Base-by-base conservation (phyloP, 2,888 invertebrate species). In the Odontothrips loti region DNA sequence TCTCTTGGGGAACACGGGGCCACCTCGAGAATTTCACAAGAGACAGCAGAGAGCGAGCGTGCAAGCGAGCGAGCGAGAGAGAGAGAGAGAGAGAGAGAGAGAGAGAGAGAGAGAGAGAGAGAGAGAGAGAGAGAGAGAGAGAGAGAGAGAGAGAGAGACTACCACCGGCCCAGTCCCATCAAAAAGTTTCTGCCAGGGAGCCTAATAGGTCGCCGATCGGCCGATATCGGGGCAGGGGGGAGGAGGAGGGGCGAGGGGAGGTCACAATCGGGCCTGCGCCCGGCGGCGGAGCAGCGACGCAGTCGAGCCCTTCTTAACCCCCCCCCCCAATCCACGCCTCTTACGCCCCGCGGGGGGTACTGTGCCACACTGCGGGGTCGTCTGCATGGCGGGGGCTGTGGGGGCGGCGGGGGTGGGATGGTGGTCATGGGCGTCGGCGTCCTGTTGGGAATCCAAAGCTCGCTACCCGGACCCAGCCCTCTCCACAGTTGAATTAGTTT, bases 401-500 rank as follows among this genome's bases (percentile, higher is more conserved):
- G 34, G 34, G 34, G 34, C 58, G 15, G 15, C 58, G 15, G 58
- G 58, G 58, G 58, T 11, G 20, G 11, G 15, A 15, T 20, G 58
- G 58, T 58, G 58, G 17, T 20, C 58, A 20, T 17, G 17, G 58
- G 34, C 34, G n/a, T n/a, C n/a, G n/a, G n/a, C 34, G 58, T 20
- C 17, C 58, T 58, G 17, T 20, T 17, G 58, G 58, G 58, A 58
- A 17, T 58, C 15, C 20, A 51, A 51, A 51, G 51, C 51, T 51
- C 10, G 51, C 51, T 43, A 43, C 34, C 4, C 48, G 10, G 48
- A 9, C 48, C 51, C 51, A 10, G 51, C 51, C 51, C 51, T 17
- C 58, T 20, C 58, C 20, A 20, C 68, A 75, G 68, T 75, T 75
- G 23, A 75, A 75, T 75, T 75, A 75, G 68, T 75, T 75, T 75